Evolutionary conservation across 1,140 invertebrate genomes (phyloP).

Genomic region (Saxidomus purpurata): DNA sequence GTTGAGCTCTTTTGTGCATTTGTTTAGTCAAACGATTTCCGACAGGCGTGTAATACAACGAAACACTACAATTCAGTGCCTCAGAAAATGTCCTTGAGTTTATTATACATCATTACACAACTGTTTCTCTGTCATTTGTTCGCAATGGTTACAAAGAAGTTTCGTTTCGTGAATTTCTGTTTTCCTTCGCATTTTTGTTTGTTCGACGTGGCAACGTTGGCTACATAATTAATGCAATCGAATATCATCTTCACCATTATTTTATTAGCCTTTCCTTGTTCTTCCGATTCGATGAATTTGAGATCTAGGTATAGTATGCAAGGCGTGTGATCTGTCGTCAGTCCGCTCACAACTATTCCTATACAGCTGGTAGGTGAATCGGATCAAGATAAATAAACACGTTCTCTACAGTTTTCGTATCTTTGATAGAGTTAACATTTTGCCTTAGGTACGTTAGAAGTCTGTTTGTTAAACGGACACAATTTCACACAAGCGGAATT

Average conservation of each 20-base stretch:
- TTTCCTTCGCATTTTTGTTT: not conserved
- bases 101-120: not conserved
- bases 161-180: not conserved
- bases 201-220: not conserved
- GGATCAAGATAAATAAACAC: slow-evolving; percentile 26
- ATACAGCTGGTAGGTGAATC: not conserved
- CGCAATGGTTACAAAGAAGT: not conserved
- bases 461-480: slow-evolving; percentile 7
- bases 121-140: slow-evolving; percentile 35
- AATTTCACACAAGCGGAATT: not conserved
- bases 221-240: not conserved
- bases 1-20: not conserved
- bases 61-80: not conserved
- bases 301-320: slow-evolving; percentile 6
- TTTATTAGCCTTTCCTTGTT: slow-evolving; percentile 27
- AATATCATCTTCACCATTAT: slow-evolving; percentile 23
- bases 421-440: slow-evolving; percentile 14
- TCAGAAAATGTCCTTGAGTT: slow-evolving; percentile 11
- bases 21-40: not conserved
- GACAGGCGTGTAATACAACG: not conserved
- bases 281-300: slow-evolving; percentile 26
- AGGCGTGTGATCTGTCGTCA: not conserved
- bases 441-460: not conserved
- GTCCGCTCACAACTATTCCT: not conserved
- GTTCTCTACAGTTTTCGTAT: not conserved